Percentiles rank a stretch among this genome's conserved stretches.
phyloP scores from a whole-genome alignment of 23 tunicate species.

The Diplosoma virens region DNA sequence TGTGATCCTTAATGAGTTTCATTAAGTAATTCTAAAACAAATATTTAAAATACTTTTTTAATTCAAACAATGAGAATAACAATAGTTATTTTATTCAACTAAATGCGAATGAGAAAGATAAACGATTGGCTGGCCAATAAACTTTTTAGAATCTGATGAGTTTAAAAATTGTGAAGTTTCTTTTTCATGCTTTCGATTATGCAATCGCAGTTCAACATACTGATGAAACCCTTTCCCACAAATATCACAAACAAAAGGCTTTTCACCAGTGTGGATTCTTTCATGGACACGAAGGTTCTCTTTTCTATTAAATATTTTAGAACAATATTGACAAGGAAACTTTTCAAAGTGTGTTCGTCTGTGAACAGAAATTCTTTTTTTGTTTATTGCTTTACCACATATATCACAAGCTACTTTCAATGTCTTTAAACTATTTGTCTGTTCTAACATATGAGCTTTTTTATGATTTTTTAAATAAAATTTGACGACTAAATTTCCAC shows the following conservation, averaged over 20 bases:
- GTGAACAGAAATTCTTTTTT: constrained; percentile 33
- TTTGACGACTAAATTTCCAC: constrained; percentile 28
- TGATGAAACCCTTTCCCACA: constrained; percentile 64
- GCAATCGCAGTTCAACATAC: constrained; percentile 48
- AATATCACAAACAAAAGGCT: constrained; percentile 57
- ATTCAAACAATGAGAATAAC: too few relatives aligned
- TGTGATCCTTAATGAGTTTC: too few relatives aligned
- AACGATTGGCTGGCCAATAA: too few relatives aligned
- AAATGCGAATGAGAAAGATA: too few relatives aligned
- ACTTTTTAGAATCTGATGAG: too few relatives aligned
- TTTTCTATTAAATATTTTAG: constrained; percentile 43
- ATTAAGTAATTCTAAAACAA: too few relatives aligned
- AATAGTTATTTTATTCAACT: too few relatives aligned
- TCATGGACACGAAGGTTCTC: constrained; percentile 42
- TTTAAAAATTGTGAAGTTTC: too few relatives aligned
- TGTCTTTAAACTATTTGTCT: not conserved
- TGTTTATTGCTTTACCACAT: constrained; percentile 36
- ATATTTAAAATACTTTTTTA: too few relatives aligned
- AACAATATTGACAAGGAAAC: constrained; percentile 50
- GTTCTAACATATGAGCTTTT: not conserved
- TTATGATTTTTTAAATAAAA: constrained; percentile 31
- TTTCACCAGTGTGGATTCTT: constrained; percentile 68
- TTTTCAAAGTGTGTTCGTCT: constrained; percentile 33
- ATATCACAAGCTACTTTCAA: constrained; percentile 42
- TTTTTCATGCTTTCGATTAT: constrained; percentile 50